Conservation (phyloP, 2,113 vertebrate genomes). For the Silurus meridionalis region DNA sequence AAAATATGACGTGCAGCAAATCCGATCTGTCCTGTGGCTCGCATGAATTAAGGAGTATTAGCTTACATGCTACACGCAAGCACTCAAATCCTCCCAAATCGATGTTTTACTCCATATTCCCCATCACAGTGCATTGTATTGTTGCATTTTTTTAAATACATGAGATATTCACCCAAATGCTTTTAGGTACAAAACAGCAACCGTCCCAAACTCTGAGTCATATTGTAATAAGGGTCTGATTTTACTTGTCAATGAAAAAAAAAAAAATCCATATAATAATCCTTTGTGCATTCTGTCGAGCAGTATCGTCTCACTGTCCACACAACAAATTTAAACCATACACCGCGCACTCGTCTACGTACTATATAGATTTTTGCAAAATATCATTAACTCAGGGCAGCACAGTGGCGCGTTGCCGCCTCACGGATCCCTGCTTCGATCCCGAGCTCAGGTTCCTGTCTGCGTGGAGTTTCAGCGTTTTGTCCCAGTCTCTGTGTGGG, state of each 20-base stretch:
- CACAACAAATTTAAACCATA: conserved; percentile 3
- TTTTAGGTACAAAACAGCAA: not conserved
- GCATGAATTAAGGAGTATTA: not conserved
- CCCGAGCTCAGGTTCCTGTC: conserved; percentile 16
- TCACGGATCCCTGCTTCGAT: conserved; percentile 15
- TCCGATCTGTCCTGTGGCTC: not conserved
- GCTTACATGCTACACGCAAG: not conserved
- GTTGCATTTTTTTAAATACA: not conserved
- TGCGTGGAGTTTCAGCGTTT: not conserved
- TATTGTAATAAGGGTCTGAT: not conserved
- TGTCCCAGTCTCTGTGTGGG: not conserved
- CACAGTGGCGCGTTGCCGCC: not conserved
- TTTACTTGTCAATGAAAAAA: not conserved
- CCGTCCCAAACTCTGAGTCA: not conserved
- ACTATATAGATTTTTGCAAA: conserved; percentile 22
- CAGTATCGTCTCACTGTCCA: not conserved
- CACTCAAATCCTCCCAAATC: not conserved
- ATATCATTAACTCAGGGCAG: conserved; percentile 22
- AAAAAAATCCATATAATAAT: conserved; percentile 3
- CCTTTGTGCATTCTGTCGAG: not conserved
- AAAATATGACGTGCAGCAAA: not conserved
- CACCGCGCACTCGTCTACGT: not conserved
- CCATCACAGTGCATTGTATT: not conserved
- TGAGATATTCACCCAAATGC: not conserved
- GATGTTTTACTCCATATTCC: not conserved